These are phyloP conservation scores for Chionis minor DNA, from an alignment of 2,113 vertebrate genomes.

Conservation along the genomic window DNA sequence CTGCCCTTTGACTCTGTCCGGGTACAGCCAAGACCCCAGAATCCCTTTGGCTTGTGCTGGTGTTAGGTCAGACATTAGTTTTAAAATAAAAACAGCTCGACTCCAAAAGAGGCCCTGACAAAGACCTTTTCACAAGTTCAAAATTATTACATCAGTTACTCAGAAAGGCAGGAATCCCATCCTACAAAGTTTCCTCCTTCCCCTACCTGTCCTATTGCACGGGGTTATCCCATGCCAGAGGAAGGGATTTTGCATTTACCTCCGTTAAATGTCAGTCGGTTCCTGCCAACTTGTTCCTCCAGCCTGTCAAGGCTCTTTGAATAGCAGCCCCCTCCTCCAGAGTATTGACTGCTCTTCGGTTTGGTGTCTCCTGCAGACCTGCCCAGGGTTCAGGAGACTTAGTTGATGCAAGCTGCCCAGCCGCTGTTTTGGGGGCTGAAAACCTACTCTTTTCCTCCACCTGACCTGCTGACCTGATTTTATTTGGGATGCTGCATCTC, in stretches of 20 bases:
- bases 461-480: neutral
- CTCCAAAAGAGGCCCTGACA: neutral
- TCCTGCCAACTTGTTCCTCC: neutral
- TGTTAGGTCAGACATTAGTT: neutral
- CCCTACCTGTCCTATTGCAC: rapidly evolving
- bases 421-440: neutral
- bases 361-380: neutral
- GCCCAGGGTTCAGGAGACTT: neutral
- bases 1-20: neutral
- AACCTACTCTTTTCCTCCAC: neutral
- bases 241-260: neutral
- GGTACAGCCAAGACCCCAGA: neutral
- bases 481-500: neutral
- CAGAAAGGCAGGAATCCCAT: neutral
- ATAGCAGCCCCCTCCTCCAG: neutral
- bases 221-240: neutral
- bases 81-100: neutral
- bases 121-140: neutral
- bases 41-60: neutral
- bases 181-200: neutral
- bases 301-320: neutral
- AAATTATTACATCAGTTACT: neutral
- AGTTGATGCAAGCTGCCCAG: neutral
- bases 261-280: neutral
- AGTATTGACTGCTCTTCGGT: neutral